A percentile compares a stretch with the other conserved stretches of the same genome.
phyloP scores from a whole-genome alignment of 2,113 vertebrate genomes.

The Pteruthius melanotis region DNA sequence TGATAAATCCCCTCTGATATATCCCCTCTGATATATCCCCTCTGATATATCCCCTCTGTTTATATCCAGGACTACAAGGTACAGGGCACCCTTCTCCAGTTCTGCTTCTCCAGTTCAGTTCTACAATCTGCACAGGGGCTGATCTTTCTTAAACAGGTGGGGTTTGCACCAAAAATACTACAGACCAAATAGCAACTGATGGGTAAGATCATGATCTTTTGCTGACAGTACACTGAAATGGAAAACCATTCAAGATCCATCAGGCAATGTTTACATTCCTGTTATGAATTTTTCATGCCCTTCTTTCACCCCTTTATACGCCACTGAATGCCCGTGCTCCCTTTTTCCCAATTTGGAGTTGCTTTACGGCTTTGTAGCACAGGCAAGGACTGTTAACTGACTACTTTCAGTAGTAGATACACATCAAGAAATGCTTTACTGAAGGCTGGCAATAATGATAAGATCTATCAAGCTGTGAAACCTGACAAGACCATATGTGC shows the following conservation, averaged over 20 bases:
- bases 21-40: background rate
- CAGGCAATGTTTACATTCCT: background rate
- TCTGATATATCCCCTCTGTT: too few relatives aligned
- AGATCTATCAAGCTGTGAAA: background rate
- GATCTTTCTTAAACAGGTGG: background rate
- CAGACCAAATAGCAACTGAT: background rate
- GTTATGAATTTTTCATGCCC: background rate
- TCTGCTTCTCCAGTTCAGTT: background rate
- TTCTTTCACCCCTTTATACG: background rate
- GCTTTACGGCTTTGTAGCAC: background rate
- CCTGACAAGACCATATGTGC: background rate
- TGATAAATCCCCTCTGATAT: too few relatives aligned
- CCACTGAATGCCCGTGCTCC: background rate
- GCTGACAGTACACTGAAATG: background rate
- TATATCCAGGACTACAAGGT: background rate
- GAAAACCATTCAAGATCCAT: background rate
- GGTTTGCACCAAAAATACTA: background rate
- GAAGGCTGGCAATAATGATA: background rate
- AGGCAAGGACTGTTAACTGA: background rate
- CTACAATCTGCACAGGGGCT: background rate
- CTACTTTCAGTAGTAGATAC: background rate
- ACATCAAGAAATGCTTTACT: background rate
- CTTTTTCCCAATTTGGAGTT: background rate
- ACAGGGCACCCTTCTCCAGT: background rate
- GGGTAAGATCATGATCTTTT: background rate